Evolutionary conservation across 2,888 invertebrate genomes (phyloP), one percentile per base, ranked within the genome.

Genomic region (Netelia fuscicornis): DNA sequence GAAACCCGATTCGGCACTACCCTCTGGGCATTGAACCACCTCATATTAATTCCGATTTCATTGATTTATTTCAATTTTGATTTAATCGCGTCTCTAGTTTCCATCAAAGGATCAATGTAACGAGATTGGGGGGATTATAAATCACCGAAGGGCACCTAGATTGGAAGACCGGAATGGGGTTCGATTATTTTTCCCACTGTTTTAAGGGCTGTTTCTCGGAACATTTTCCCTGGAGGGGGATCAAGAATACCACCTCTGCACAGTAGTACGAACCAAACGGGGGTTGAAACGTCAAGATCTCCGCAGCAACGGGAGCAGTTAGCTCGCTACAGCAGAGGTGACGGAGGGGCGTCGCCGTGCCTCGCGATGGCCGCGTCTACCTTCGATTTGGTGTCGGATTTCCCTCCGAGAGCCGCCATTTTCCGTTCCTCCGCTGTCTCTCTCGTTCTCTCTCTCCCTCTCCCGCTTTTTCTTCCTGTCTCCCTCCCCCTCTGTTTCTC

Each of bases 311-410:
- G 30, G 62, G 6, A 25, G 58, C 56, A 86, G 71, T 86, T 84
- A 25, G 60, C 42, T 74, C 23, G 54, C 80, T 37, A 52, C 25
- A 56, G 48, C 78, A 72, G 52, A 87, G 88, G 90, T 91, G 91
- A 91, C 91, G 91, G 90, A 91, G 93, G 92, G 92, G 93, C 93
- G 92, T 91, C 91, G 91, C 91, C 91, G 91, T 89, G 90, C 89
- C 90, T 92, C 90, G 93, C 92, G 91, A 93, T 93, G 93, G 93
- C 85, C 82, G 85, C 93, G 93, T 93, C 93, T 93, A 91, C 93
- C 85, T 93, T 93, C 93, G 93, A 93, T 93, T 92, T 91, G 92
- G 93, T 92, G 93, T 93, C 93, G 89, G 88, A 90, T 93, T 30
- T 90, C 93, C 90, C 89, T 88, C 89, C 88, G 88, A 79, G 88